phyloP scores from a whole-genome alignment of 2,888 invertebrate genomes.

The Buathra laborator region DNA sequence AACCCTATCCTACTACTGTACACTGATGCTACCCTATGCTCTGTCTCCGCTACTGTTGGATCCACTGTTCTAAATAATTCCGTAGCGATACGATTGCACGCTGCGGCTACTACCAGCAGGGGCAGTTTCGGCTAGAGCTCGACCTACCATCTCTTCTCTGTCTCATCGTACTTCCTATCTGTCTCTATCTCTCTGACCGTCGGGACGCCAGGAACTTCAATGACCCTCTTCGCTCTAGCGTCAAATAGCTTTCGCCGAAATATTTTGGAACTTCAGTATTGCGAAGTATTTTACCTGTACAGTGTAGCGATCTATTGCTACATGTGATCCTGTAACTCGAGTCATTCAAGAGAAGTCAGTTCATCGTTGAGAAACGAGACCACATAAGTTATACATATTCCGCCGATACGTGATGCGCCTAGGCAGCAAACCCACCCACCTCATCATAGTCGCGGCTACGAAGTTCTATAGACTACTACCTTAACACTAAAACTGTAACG shows the following conservation, averaged over 20 bases:
- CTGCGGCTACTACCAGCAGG: slow-evolving; percentile 78
- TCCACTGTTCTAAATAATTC: slow-evolving; percentile 85
- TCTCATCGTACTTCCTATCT: slow-evolving; percentile 46
- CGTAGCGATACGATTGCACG: slow-evolving; percentile 81
- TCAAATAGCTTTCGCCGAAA: slow-evolving; percentile 48
- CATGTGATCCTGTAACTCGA: neutral
- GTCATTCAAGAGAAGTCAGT: neutral
- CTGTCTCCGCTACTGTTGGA: slow-evolving; percentile 66
- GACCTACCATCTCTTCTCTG: slow-evolving; percentile 55
- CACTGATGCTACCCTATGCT: slow-evolving; percentile 47
- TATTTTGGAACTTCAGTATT: slow-evolving; percentile 27
- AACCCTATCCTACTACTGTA: slow-evolving; percentile 60
- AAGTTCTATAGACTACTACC: slow-evolving; percentile 4
- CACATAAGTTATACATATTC: slow-evolving; percentile 5
- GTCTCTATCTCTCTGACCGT: slow-evolving; percentile 48
- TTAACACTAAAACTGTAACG: slow-evolving; percentile 32
- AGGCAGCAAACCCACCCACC: neutral
- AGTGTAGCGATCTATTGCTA: neutral
- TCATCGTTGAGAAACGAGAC: slow-evolving; percentile 14
- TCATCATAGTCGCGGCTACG: slow-evolving; percentile 18
- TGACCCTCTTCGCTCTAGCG: slow-evolving; percentile 23
- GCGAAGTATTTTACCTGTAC: neutral
- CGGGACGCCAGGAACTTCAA: slow-evolving; percentile 25
- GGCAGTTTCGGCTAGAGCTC: slow-evolving; percentile 62
- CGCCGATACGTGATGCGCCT: slow-evolving; percentile 13